Percentiles rank a stretch among this genome's conserved stretches.
Evolutionary conservation across 2,797 vertebrate species (phyloP).

Genomic region (Melanotaenia parkinsoni): DNA sequence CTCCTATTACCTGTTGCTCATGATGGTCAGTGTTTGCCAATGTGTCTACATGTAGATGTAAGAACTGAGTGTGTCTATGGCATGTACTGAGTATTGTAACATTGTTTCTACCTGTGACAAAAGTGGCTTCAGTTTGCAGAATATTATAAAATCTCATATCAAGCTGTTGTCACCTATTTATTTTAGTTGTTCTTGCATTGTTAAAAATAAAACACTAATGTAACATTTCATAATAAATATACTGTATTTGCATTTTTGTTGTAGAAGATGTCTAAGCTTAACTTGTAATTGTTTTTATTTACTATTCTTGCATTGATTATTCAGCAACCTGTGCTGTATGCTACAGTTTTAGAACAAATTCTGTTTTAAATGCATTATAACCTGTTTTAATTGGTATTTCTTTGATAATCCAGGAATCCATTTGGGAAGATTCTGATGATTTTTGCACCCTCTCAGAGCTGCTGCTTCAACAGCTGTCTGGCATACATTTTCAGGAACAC

Average conservation of each 20-base stretch:
- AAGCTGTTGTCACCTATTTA: background rate
- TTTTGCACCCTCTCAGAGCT: constrained; percentile 20
- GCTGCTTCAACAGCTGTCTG: constrained; percentile 27
- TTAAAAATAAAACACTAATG: background rate
- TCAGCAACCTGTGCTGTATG: background rate
- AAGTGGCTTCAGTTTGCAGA: too few relatives aligned
- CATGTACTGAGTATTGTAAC: background rate
- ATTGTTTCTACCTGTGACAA: background rate
- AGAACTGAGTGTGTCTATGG: background rate
- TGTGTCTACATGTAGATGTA: too few relatives aligned
- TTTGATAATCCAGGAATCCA: constrained; percentile 12
- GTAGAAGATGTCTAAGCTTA: too few relatives aligned
- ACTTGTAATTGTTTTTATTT: background rate
- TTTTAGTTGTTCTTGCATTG: background rate
- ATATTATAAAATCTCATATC: background rate
- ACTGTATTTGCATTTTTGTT: background rate
- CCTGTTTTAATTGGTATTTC: background rate
- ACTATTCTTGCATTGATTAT: background rate
- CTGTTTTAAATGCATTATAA: background rate
- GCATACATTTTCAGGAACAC: constrained; percentile 34
- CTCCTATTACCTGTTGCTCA: background rate
- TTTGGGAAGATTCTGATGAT: constrained; percentile 16
- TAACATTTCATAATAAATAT: background rate
- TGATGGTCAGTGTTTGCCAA: background rate
- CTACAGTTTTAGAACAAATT: background rate